Evolutionary conservation across 1,140 invertebrate genomes (phyloP).

Genomic region (Drosophila lini): DNA sequence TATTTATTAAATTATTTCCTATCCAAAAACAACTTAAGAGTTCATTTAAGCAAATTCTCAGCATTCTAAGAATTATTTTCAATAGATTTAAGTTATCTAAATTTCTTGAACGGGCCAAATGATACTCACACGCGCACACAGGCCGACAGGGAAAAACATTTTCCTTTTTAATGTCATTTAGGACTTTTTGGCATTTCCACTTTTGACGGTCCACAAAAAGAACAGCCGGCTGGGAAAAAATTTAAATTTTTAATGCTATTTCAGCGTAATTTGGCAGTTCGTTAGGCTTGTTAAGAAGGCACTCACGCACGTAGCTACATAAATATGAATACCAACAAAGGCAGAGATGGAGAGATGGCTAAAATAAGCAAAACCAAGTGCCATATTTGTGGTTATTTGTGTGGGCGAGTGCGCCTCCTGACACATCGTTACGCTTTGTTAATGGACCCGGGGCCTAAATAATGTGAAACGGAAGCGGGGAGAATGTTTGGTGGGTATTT

Average conservation of each 20-base stretch:
- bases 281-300: conserved; percentile 74
- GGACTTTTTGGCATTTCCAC: conserved; percentile 67
- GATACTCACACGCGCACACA: conserved; percentile 2
- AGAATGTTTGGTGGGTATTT: conserved; percentile 14
- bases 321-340: conserved; percentile 71
- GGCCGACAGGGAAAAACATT: conserved; percentile 26
- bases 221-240: conserved; percentile 45
- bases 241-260: conserved; percentile 83
- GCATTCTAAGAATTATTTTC: background rate
- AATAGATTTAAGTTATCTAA: conserved; percentile 13
- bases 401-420: conserved; percentile 47
- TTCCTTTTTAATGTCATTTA: conserved; percentile 60
- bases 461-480: conserved; percentile 10
- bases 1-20: background rate
- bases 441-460: conserved; percentile 67
- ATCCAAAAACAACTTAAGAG: background rate
- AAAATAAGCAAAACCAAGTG: conserved; percentile 49
- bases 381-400: conserved; percentile 59
- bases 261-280: conserved; percentile 81
- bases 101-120: conserved; percentile 10
- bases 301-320: conserved; percentile 52
- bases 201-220: conserved; percentile 56
- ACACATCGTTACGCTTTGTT: conserved; percentile 82
- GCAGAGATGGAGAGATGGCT: conserved; percentile 12
- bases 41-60: background rate